Evolutionary conservation across 2,888 invertebrate genomes (phyloP).

Genomic region (Malacosoma neustria): DNA sequence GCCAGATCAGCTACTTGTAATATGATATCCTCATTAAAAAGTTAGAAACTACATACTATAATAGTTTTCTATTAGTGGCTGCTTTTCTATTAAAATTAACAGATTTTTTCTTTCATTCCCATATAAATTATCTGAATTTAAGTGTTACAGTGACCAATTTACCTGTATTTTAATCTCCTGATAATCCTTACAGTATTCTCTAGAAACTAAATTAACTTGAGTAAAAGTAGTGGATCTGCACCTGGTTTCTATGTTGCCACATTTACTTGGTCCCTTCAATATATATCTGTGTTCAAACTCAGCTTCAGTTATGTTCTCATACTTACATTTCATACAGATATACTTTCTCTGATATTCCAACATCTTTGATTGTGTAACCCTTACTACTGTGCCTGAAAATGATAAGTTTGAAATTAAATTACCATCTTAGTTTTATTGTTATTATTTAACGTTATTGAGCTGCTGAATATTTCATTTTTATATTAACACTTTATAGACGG

Average conservation of each 20-base stretch:
- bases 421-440: no score
- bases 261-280: slow-evolving; percentile 70
- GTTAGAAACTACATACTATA: no score
- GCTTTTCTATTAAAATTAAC: no score
- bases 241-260: slow-evolving; percentile 63
- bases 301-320: slow-evolving; percentile 78
- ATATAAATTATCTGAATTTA: no score
- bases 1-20: no score
- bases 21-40: no score
- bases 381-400: slow-evolving; percentile 81
- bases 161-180: slow-evolving; percentile 91
- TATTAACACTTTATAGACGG: no score
- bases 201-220: slow-evolving; percentile 69
- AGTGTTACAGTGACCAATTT: no score
- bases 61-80: no score
- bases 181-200: slow-evolving; percentile 84
- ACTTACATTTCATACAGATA: slow-evolving; percentile 85
- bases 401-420: slow-evolving; percentile 3
- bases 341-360: slow-evolving; percentile 84
- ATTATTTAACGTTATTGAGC: no score
- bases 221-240: slow-evolving; percentile 74
- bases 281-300: slow-evolving; percentile 80
- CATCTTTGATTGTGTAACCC: slow-evolving; percentile 84
- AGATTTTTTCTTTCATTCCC: no score
- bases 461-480: no score